phyloP scores from a whole-genome alignment of 2,888 invertebrate genomes.

The Andrena trimmerana region DNA sequence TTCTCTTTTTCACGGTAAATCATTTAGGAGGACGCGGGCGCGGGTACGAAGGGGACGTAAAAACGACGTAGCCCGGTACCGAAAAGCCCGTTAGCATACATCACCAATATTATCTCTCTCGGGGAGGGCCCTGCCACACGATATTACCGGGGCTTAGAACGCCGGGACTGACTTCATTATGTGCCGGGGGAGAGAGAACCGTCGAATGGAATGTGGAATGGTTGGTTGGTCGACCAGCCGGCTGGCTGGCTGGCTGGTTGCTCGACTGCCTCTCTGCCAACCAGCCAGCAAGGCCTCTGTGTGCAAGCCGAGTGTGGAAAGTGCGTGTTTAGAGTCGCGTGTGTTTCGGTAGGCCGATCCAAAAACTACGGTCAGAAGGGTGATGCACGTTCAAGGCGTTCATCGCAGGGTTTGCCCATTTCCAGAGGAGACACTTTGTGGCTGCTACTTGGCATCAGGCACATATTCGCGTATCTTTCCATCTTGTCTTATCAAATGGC shows the following conservation, averaged over 20 bases:
- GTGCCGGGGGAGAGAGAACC: slow-evolving; percentile 70
- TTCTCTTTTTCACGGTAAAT: slow-evolving; percentile 72
- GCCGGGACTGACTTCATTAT: slow-evolving; percentile 83
- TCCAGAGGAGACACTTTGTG: background rate
- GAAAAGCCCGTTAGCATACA: slow-evolving; percentile 82
- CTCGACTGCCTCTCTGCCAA: slow-evolving; percentile 53
- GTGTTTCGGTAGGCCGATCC: slow-evolving; percentile 40
- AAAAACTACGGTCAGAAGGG: slow-evolving; percentile 28
- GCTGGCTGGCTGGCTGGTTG: slow-evolving; percentile 56
- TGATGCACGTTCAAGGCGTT: slow-evolving; percentile 14
- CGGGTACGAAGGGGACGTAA: slow-evolving; percentile 62
- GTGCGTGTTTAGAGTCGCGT: slow-evolving; percentile 56
- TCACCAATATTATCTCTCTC: slow-evolving; percentile 83
- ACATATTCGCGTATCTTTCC: background rate
- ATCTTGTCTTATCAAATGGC: background rate
- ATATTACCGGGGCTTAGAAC: slow-evolving; percentile 83
- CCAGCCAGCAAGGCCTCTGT: slow-evolving; percentile 28
- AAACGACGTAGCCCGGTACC: slow-evolving; percentile 68
- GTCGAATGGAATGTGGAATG: slow-evolving; percentile 82
- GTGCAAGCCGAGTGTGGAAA: slow-evolving; percentile 55
- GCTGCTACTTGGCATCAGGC: background rate
- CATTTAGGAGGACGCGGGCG: slow-evolving; percentile 69
- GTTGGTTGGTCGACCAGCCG: slow-evolving; percentile 73
- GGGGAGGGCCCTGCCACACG: slow-evolving; percentile 75
- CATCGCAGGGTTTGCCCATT: background rate